These are phyloP conservation scores for Conus betulinus DNA, from an alignment of 1,140 invertebrate species.

Conservation along the genomic window DNA sequence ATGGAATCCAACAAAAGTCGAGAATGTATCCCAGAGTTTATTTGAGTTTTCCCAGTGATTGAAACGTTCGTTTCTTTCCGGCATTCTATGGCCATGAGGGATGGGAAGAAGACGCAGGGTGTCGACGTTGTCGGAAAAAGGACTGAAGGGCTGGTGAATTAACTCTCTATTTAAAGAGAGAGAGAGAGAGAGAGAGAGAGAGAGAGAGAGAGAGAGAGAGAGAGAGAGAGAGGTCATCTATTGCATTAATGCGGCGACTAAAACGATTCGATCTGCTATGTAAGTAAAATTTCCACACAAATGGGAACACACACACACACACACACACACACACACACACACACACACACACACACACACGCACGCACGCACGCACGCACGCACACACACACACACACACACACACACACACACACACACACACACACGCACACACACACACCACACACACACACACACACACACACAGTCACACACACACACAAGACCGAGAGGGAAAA, in stretches of 20 bases:
- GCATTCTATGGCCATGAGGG: no score
- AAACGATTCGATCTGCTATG: not conserved
- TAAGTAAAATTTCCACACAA: not conserved
- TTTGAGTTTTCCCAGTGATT: no score
- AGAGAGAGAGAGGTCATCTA: not conserved
- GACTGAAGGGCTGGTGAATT: no score
- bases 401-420: not conserved
- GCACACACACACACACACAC: not conserved
- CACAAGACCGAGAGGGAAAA: not conserved
- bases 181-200: not conserved
- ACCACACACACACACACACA: not conserved
- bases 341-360: slow-evolving; percentile 2
- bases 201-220: not conserved
- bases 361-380: not conserved
- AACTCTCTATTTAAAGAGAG: not conserved
- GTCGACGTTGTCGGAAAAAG: no score
- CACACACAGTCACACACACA: not conserved
- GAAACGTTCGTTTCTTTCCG: no score
- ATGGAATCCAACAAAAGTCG: no score
- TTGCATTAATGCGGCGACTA: not conserved
- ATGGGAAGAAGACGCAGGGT: no score
- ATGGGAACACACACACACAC: not conserved
- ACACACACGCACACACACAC: not conserved
- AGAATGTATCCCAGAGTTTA: no score
- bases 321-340: not conserved